Percentiles rank a stretch among this genome's conserved stretches.
Evolutionary conservation across 2,888 invertebrate genomes (phyloP).

Genomic region (Temnothorax unifasciatus): DNA sequence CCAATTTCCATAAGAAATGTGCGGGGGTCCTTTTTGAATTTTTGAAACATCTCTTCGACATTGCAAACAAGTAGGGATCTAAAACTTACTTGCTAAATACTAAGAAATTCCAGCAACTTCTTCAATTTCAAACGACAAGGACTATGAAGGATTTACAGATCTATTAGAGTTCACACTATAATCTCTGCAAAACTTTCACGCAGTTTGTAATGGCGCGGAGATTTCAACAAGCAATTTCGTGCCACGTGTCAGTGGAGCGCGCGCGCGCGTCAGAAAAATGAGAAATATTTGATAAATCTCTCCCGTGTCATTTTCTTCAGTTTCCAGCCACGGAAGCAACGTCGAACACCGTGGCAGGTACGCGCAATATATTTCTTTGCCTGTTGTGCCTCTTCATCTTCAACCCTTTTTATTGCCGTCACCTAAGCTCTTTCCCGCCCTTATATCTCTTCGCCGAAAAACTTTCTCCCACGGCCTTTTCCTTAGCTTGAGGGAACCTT

Average conservation of each 20-base stretch:
- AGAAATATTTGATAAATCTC: constrained; percentile 57
- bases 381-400: constrained; percentile 53
- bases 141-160: constrained; percentile 32
- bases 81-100: constrained; percentile 3
- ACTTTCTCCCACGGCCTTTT: constrained; percentile 37
- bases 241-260: constrained; percentile 36
- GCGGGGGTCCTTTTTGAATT: neutral
- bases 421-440: constrained; percentile 21
- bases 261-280: constrained; percentile 40
- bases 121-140: constrained; percentile 18
- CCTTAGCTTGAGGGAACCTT: constrained; percentile 11
- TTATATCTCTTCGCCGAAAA: constrained; percentile 12
- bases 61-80: neutral
- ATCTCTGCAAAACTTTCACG: constrained; percentile 39
- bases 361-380: constrained; percentile 73
- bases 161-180: constrained; percentile 30
- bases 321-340: constrained; percentile 45
- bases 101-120: neutral
- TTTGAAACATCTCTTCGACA: neutral
- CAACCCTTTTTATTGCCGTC: constrained; percentile 40
- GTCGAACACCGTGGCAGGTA: constrained; percentile 72
- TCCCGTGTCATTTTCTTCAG: constrained; percentile 47
- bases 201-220: constrained; percentile 34
- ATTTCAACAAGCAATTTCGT: constrained; percentile 48
- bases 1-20: too few species aligned